These are phyloP conservation scores for Cerastis leucographa DNA, from an alignment of 2,888 invertebrate species.

Conservation along the genomic window DNA sequence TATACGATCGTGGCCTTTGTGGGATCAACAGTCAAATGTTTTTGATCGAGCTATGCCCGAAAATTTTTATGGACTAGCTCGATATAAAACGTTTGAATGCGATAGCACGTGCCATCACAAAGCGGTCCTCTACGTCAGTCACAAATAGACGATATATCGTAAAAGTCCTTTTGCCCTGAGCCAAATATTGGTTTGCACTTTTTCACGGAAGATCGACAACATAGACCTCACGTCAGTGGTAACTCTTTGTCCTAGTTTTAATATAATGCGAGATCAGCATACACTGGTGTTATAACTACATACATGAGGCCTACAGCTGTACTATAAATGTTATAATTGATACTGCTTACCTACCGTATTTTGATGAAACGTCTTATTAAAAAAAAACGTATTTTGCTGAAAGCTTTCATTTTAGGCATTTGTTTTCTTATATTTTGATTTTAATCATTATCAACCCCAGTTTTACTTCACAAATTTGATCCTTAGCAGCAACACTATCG, in stretches of 20 bases:
- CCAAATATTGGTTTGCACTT: neutral
- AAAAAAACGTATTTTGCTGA: no score
- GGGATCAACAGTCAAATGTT: neutral
- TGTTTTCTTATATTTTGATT: no score
- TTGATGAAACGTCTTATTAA: no score
- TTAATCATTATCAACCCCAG: no score
- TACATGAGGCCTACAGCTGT: neutral
- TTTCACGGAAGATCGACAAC: neutral
- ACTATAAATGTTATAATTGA: neutral
- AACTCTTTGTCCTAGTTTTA: neutral
- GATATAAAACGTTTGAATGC: constrained; percentile 10
- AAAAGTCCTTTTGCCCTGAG: neutral
- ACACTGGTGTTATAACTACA: neutral
- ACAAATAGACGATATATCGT: neutral
- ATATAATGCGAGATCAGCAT: neutral
- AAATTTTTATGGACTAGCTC: neutral
- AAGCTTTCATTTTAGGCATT: no score
- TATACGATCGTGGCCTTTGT: neutral
- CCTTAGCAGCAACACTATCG: no score
- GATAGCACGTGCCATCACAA: neutral
- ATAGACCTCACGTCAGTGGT: neutral
- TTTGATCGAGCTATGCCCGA: neutral
- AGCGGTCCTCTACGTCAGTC: neutral
- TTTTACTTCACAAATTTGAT: no score
- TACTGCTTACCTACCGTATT: neutral